phyloP scores from a whole-genome alignment of 1,140 invertebrate genomes.

The Caerostris darwini region DNA sequence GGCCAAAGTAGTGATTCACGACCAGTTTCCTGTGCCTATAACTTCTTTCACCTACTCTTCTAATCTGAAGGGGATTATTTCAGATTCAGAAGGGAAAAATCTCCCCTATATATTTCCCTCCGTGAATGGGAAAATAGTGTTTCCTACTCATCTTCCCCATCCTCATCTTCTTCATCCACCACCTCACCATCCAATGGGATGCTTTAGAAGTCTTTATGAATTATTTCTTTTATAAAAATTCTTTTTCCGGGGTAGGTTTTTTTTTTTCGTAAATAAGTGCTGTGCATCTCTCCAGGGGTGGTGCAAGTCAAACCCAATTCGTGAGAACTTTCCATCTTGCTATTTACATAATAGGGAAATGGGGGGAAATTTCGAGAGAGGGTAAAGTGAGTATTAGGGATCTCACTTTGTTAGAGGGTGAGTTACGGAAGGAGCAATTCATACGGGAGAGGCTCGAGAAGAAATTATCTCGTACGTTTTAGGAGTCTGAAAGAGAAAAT shows the following conservation, averaged over 20 bases:
- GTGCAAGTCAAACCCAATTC: conserved; percentile 41
- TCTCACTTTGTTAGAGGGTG: conserved; percentile 21
- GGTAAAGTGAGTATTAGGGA: neutral
- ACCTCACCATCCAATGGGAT: neutral
- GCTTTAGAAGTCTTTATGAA: conserved; percentile 23
- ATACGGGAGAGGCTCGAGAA: neutral
- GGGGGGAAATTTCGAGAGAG: neutral
- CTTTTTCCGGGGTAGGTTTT: too few relatives aligned
- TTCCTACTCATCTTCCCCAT: too few relatives aligned
- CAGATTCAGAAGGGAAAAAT: conserved; percentile 33
- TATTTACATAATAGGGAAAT: neutral
- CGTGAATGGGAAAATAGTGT: conserved; percentile 22
- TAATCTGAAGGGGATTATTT: conserved; percentile 61
- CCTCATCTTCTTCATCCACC: neutral
- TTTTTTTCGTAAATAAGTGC: neutral
- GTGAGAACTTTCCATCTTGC: neutral
- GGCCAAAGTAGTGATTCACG: neutral
- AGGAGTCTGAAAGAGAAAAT: neutral
- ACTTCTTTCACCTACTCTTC: conserved; percentile 56
- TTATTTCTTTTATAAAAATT: conserved; percentile 24
- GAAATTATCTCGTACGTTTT: neutral
- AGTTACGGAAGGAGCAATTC: neutral
- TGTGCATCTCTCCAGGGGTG: neutral
- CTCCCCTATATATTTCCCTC: conserved; percentile 38
- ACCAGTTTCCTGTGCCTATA: conserved; percentile 37